phyloP scores from a whole-genome alignment of 2,113 vertebrate genomes.

The Phaethornis superciliosus region DNA sequence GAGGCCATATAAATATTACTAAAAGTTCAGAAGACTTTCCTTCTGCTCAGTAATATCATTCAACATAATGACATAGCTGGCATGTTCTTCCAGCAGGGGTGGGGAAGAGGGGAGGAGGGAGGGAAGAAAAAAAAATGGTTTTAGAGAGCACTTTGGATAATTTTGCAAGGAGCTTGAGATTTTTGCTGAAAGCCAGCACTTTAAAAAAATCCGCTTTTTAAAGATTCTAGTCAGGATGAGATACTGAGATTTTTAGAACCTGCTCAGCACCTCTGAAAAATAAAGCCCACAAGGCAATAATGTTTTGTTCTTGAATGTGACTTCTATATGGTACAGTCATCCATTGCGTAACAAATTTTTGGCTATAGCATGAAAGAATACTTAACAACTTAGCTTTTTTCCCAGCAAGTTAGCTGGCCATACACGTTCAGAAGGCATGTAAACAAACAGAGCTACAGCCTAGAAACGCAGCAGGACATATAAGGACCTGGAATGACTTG shows the following conservation, averaged over 20 bases:
- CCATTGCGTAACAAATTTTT: not conserved
- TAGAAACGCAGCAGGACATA: not conserved
- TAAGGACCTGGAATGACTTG: not conserved
- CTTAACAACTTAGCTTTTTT: not conserved
- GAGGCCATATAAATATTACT: not conserved
- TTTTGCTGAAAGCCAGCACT: not conserved
- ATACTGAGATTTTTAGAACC: not conserved
- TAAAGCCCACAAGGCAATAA: not conserved
- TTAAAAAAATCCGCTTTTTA: not conserved
- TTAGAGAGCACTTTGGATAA: not conserved
- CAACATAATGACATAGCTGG: not conserved
- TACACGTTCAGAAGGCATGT: not conserved
- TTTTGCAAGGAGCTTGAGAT: not conserved
- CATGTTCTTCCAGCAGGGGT: not conserved
- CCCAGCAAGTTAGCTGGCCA: not conserved
- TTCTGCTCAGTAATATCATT: not conserved
- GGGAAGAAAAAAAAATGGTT: not conserved
- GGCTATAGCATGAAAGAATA: not conserved
- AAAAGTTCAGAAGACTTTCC: not conserved
- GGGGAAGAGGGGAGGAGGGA: rapidly evolving
- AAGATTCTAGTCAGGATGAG: not conserved
- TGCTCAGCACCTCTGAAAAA: not conserved
- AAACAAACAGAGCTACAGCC: conserved; percentile 3
- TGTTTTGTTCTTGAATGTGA: conserved; percentile 4
- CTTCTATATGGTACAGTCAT: not conserved